Base-by-base conservation (phyloP, 1,140 invertebrate genomes). In the Halictus rubicundus region DNA sequence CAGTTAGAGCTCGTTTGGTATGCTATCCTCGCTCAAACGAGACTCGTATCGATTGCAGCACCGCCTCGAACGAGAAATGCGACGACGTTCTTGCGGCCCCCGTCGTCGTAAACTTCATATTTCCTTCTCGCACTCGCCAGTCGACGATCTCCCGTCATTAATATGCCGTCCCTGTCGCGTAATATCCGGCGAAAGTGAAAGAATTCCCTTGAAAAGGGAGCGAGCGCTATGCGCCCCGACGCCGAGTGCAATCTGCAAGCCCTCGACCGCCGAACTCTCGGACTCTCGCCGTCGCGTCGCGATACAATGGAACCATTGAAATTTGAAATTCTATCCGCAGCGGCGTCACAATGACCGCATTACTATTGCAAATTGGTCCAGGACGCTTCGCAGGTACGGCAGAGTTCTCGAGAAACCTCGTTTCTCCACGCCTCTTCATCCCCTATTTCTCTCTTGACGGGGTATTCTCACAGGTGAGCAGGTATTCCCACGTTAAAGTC, bases 1-100 rank as follows among this genome's bases (percentile, higher is more conserved):
- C 80, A 71, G 80, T 83, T 83, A 82, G 68, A n/a, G 27, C 46
- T 80, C 46, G 46, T 77, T 54, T 23, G 1, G 42, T 27, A 82
- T 81, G 61, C 73, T 60, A 82, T 57, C 25, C 80, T 65, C 81
- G 46, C 68, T n/a, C 72, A 39, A 75, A 80, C 70, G 39, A 65
- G 68, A 68, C 60, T 27, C 42, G 42, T 68, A 76, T 76, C 54
- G 64, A 82, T 83, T 76, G 27, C 59, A 39, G 72, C 8, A n/a
- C 27, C 59, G 49, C 5, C 32, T 32, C 54, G 61, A 77, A 73
- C 71, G 46, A 63, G 64, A 83, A 32, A 83, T 78, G 68, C 27
- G 8, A 21, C 39, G 37, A 46, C 27, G 66, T 32, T 16, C 21
- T 57, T 16, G 49, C 46, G 70, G 54, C 39, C 8, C n/a, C 32